Percentiles rank a stretch among this genome's conserved stretches.
These are phyloP conservation scores for Callithrix jacchus DNA, from an alignment of 2,113 vertebrate species.

Conservation along the genomic window DNA sequence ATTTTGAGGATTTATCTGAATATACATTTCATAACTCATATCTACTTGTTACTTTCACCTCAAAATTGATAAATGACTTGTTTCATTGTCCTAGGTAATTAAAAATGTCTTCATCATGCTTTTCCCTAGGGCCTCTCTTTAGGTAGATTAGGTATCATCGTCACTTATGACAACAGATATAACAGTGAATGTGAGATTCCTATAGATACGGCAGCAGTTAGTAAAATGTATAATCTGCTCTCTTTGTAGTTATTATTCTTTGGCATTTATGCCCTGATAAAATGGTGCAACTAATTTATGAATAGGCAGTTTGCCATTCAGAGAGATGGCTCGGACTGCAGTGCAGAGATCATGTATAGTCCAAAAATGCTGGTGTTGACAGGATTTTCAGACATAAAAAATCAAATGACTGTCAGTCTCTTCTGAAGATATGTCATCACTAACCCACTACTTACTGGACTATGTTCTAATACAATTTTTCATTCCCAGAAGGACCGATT, in stretches of 20 bases:
- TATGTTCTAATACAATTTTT: slow-evolving; percentile 52
- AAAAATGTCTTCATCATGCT: background rate
- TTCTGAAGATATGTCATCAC: slow-evolving; percentile 63
- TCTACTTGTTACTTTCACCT: background rate
- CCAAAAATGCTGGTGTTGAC: slow-evolving; percentile 75
- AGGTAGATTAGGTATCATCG: background rate
- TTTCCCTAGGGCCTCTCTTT: background rate
- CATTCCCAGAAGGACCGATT: background rate
- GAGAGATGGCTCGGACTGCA: slow-evolving; percentile 83
- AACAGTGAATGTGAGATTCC: slow-evolving; percentile 10
- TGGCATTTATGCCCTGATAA: slow-evolving; percentile 78
- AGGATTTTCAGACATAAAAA: slow-evolving; percentile 79
- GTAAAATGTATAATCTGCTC: slow-evolving; percentile 72
- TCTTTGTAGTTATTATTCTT: slow-evolving; percentile 72
- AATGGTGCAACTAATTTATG: slow-evolving; percentile 78
- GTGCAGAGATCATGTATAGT: slow-evolving; percentile 73
- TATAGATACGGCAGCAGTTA: slow-evolving; percentile 1
- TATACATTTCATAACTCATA: background rate
- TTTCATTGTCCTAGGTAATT: background rate
- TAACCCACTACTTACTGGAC: slow-evolving; percentile 72
- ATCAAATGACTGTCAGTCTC: slow-evolving; percentile 80
- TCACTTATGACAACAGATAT: background rate
- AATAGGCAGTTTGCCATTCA: slow-evolving; percentile 76
- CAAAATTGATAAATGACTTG: background rate
- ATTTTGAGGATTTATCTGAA: background rate